These are phyloP conservation scores for Portevinia maculata DNA, from an alignment of 2,888 invertebrate species.

Conservation along the genomic window DNA sequence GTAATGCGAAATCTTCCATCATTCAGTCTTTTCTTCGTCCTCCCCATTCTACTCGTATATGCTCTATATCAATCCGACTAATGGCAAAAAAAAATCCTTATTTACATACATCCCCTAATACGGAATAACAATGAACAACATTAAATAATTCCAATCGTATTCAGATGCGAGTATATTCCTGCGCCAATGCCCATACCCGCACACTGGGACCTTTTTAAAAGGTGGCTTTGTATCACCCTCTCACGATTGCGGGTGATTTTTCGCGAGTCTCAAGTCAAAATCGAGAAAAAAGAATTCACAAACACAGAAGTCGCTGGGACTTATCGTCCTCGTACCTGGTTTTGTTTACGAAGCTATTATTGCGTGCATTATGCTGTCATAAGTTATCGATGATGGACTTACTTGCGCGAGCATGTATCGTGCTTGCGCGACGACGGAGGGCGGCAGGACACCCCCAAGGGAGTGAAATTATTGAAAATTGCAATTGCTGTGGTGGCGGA, in stretches of 20 bases:
- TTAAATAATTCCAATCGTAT: constrained; percentile 70
- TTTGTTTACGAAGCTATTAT: constrained; percentile 52
- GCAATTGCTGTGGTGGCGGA: constrained; percentile 67
- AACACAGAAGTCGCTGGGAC: background rate
- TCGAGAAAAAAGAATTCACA: constrained; percentile 2
- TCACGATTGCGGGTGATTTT: constrained; percentile 43
- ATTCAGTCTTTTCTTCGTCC: constrained; percentile 4
- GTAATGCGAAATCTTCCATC: constrained; percentile 57
- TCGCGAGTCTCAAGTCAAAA: constrained; percentile 33
- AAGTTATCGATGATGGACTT: constrained; percentile 74
- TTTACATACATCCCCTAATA: constrained; percentile 69
- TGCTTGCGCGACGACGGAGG: constrained; percentile 5
- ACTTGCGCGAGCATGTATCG: constrained; percentile 64
- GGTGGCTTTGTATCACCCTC: background rate
- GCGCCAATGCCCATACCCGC: constrained; percentile 21
- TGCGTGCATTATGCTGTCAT: constrained; percentile 74
- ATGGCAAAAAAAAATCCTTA: constrained; percentile 71
- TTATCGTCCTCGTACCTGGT: no score
- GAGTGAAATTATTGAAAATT: constrained; percentile 73
- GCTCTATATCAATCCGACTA: constrained; percentile 67
- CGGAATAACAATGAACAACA: constrained; percentile 55
- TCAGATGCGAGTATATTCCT: constrained; percentile 54
- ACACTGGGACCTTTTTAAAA: background rate
- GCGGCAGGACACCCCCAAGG: constrained; percentile 25
- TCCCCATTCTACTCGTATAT: constrained; percentile 2